Evolutionary conservation across 2,797 vertebrate genomes (phyloP), one percentile per base, ranked within the genome.

Genomic region (Cichlasoma orientale): DNA sequence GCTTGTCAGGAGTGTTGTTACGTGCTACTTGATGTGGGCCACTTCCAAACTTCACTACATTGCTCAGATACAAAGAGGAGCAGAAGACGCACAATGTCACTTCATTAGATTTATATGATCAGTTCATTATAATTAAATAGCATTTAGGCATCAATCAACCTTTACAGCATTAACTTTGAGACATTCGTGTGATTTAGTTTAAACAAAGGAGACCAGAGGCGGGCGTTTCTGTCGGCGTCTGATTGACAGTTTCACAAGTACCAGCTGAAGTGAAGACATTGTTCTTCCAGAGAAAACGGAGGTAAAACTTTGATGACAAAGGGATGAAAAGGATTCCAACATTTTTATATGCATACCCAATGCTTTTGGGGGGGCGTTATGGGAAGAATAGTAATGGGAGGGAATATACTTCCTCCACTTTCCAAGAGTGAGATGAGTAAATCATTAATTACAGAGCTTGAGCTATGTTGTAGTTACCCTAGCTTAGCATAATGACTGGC

Each of bases 1-100:
- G 73, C 82, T 78, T 84, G 83, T 85, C 85, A 80, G 71, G n/a
- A 72, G 71, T 36, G 69, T 56, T 78, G 25, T 58, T 36, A 18
- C 44, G 5, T 31, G 36, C 72, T 68, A 7, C 76, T 71, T 75
- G 50, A 31, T 53, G 2, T 18, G 12, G 18, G 38, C 33, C 31
- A 18, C 53, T 81, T 85, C 50, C 56, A 75, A 77, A 70, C 59
- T 27, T 6, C 56, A 75, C 85, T 72, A 58, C 79, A 75, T 19
- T 53, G 31, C 41, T 55, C 29, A 50, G 50, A 73, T 61, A n/a
- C 50, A 44, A 1, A 69, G 74, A 56, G 7, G 56, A 25, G 8
- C 53, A 59, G 69, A 33, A 74, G 78, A 44, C 5, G 4, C 36
- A 31, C 25, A 27, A 29, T 18, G 36, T 33, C 44, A 29, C 19